phyloP scores from a whole-genome alignment of 2,797 vertebrate genomes.

The Xenops minutus region DNA sequence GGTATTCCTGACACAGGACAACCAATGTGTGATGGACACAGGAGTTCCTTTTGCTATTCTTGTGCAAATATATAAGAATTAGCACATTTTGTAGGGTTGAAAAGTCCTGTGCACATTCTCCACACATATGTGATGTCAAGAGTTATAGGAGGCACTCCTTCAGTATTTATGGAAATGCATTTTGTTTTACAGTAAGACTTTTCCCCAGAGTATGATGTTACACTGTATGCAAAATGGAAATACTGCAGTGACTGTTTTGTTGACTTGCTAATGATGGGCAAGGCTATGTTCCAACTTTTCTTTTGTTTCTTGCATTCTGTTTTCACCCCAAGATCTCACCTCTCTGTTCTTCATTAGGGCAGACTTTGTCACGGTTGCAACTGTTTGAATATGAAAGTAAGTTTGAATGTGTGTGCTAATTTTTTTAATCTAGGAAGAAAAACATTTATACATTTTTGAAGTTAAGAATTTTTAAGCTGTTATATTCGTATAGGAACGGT shows the following conservation, averaged over 20 bases:
- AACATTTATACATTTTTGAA: background rate
- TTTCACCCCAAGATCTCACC: background rate
- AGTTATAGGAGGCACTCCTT: background rate
- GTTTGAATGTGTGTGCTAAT: background rate
- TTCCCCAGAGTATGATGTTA: background rate
- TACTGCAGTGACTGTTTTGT: background rate
- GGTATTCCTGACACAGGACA: background rate
- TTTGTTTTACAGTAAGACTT: background rate
- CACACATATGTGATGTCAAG: background rate
- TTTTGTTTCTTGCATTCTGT: background rate
- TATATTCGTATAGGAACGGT: background rate
- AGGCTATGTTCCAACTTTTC: background rate
- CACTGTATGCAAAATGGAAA: background rate
- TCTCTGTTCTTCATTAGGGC: background rate
- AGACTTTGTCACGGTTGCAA: background rate
- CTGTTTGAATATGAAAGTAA: background rate
- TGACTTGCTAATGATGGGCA: background rate
- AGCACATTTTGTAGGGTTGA: background rate
- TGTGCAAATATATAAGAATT: background rate
- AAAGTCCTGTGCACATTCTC: background rate
- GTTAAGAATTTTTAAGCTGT: background rate
- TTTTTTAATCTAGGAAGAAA: background rate
- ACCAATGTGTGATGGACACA: background rate
- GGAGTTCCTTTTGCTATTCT: background rate
- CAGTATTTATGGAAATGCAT: background rate